Conservation (phyloP, 2,888 invertebrate genomes). For the Steinernema scapterisci region DNA sequence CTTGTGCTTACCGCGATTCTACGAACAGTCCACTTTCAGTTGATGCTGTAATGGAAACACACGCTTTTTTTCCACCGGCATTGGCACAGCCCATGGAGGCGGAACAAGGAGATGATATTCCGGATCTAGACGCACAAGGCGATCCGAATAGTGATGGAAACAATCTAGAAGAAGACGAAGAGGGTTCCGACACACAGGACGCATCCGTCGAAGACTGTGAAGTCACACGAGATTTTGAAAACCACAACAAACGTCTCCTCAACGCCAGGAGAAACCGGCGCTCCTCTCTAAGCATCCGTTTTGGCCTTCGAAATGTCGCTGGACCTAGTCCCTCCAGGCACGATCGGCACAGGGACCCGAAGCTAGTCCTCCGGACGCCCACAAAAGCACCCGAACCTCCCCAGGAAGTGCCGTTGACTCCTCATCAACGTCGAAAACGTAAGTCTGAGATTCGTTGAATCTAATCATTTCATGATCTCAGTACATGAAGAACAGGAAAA, state of each 20-base stretch:
- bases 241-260: not conserved
- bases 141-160: too few species aligned
- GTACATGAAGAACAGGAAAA: slow-evolving; percentile 24
- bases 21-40: too few species aligned
- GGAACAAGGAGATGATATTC: too few species aligned
- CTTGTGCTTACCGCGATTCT: too few species aligned
- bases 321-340: not conserved
- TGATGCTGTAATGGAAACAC: too few species aligned
- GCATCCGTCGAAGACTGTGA: too few species aligned
- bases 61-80: too few species aligned
- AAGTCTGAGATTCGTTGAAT: not conserved
- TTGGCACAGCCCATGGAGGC: too few species aligned
- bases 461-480: not conserved
- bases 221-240: not conserved
- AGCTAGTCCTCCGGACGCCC: not conserved
- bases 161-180: too few species aligned
- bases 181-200: too few species aligned
- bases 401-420: not conserved
- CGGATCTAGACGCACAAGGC: too few species aligned
- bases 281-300: slow-evolving; percentile 3
- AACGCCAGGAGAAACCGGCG: slow-evolving; percentile 18
- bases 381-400: not conserved
- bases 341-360: not conserved
- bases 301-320: not conserved
- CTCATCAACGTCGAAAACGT: slow-evolving; percentile 4